Base-by-base conservation (phyloP, 1,140 invertebrate species). In the Drosophila paulistorum region DNA sequence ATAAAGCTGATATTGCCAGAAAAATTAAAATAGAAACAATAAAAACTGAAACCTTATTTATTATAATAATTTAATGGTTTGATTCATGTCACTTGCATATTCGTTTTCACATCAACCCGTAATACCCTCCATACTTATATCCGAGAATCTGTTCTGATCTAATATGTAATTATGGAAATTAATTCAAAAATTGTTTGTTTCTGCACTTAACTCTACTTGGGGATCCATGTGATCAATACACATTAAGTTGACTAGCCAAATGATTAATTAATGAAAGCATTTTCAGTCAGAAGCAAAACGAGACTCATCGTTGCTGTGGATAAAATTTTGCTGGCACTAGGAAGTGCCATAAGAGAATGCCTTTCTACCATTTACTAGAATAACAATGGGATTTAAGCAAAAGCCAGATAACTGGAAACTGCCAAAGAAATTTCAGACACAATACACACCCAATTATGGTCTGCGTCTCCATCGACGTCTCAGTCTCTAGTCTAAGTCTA, bases 391-490 rank as follows among this genome's bases (percentile, higher is more conserved):
- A 51, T 23, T 51, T 51, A 3, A 5, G 17, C 17, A 20, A 23
- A 5, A 51, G 3, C 17, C 17, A 51, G 45, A 17, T 48, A 48
- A 51, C 17, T 23, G 17, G 17, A 51, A 51, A 51, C 17, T 51
- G 45, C 17, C 45, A 51, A 51, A 23, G 17, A 11, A 51, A 51
- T 51, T 51, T 23, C 45, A 51, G 17, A 23, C 9, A 51, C 45
- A 20, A 51, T 23, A 51, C 45, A 51, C 17, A 51, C 45, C 45
- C 45, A 51, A 51, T 51, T 20, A 51, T 9, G 17, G 45, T 51
- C 3, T 51, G 3, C 17, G 6, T 20, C 45, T 48, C n/a, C 14
- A 3, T 20, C 14, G 45, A 1, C 14, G 7, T 51, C 45, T 51
- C 9, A 3, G 17, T 51, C 17, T 51, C 17, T 10, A 13, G 45